Base-by-base conservation (phyloP, 1,140 invertebrate species). In the Gryon sp. region DNA sequence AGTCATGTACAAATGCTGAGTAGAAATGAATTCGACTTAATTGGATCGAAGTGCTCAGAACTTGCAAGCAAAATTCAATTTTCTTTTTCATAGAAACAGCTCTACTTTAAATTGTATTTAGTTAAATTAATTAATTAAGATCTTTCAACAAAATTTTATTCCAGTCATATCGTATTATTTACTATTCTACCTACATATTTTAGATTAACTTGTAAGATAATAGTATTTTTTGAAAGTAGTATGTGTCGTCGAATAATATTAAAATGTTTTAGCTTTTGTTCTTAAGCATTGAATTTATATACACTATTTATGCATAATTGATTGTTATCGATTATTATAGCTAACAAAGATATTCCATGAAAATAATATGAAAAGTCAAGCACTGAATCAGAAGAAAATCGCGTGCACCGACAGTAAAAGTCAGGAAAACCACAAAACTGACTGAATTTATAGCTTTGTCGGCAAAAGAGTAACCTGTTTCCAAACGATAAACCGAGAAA, bases 381-480 rank as follows among this genome's bases (percentile, higher is more conserved):
- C 19, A 12, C 9, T 41, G 52, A 62, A 66, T 66, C 55, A 65
- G 40, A 66, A 62, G 28, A 55, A 60, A 48, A 45, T 60, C 16
- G 50, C 46, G 20, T 63, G 15, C 74, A 74, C 52, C 59, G 60
- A 63, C 60, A 68, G 68, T 30, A 50, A 50, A 59, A 57, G 12
- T 36, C 50, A 53, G 57, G 66, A 68, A 59, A 73, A 63, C 55
- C 60, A 52, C 75, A 78, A 68, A 78, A 73, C 68, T 69, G 63
- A 72, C 65, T 50, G 72, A 57, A 78, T 80, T 78, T 80, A 80
- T 78, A 53, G 70, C 41, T 26, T 43, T 15, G 30, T 55, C 59
- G 53, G 68, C 63, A 76, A 75, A 78, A 62, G 62, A 57, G 68
- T 73, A 73, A 73, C 62, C 70, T 78, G 72, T 20, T 76, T 62